Conservation (phyloP, 37 sponge, comb jelly and placozoan species). For the Petrosia ficiformis region DNA sequence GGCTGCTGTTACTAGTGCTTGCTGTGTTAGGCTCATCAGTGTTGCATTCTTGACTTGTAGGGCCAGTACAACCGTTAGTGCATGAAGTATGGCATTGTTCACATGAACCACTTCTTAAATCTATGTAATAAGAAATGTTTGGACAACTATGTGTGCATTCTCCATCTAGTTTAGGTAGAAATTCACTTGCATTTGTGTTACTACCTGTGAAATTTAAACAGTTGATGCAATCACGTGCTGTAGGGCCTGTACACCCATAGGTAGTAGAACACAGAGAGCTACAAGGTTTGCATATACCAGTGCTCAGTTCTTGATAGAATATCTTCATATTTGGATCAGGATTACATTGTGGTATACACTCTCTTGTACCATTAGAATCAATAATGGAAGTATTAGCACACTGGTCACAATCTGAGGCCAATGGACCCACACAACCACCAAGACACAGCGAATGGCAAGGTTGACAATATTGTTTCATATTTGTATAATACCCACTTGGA, state of each 20-base stretch:
- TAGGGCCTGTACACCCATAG: conserved; percentile 59
- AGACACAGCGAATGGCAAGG: conserved; percentile 40
- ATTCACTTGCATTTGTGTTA: not conserved
- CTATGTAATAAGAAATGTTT: conserved; percentile 14
- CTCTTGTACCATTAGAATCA: conserved; percentile 6
- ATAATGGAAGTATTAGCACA: conserved; percentile 27
- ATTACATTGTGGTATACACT: conserved; percentile 46
- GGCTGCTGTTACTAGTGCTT: not conserved
- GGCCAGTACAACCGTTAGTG: conserved; percentile 56
- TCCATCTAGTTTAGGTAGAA: conserved; percentile 3
- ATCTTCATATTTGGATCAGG: not conserved
- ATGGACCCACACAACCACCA: conserved; percentile 47
- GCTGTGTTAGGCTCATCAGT: not conserved
- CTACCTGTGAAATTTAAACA: conserved; percentile 11
- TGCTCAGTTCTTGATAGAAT: conserved; percentile 12
- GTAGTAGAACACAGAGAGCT: conserved; percentile 23
- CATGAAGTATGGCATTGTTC: conserved; percentile 46
- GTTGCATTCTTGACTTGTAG: conserved; percentile 24
- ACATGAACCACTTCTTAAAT: conserved; percentile 18
- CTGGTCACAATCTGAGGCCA: conserved; percentile 33
- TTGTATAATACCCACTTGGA: conserved; percentile 26
- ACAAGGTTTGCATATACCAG: conserved; percentile 49
- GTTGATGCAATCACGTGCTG: conserved; percentile 44
- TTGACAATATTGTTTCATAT: conserved; percentile 11
- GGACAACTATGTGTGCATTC: conserved; percentile 41